Percentiles rank a stretch among this genome's conserved stretches.
These are phyloP conservation scores for Sebastes hopkinsi DNA, from an alignment of 2,797 vertebrate genomes.

Conservation along the genomic window DNA sequence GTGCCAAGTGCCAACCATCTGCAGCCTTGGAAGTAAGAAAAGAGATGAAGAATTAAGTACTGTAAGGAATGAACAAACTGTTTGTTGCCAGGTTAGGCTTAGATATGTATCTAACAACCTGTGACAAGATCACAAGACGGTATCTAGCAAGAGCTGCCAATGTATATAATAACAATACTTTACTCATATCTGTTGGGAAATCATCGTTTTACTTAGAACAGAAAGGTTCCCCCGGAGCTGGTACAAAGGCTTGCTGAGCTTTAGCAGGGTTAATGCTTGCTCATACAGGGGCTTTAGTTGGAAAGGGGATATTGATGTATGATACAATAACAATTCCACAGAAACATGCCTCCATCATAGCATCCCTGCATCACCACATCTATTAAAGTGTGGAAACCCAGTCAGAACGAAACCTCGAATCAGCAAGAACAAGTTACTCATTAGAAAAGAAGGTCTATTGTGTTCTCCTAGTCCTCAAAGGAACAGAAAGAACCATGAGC, in stretches of 20 bases:
- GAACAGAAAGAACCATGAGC: background rate
- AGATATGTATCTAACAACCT: constrained; percentile 1
- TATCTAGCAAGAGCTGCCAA: background rate
- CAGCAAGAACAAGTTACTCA: background rate
- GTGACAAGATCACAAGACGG: background rate
- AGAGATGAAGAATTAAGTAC: background rate
- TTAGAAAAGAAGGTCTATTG: background rate
- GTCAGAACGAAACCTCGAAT: background rate
- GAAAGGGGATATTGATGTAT: too few species aligned
- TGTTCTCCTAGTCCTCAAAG: background rate
- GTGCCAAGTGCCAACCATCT: constrained; percentile 55
- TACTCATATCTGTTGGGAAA: background rate
- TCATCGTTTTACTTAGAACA: background rate
- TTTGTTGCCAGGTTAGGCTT: background rate
- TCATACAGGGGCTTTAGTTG: background rate
- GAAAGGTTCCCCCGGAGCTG: background rate
- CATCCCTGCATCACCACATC: background rate
- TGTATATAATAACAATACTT: background rate
- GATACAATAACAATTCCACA: background rate
- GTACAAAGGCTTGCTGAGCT: background rate
- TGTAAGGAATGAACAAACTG: background rate
- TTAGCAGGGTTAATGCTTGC: background rate
- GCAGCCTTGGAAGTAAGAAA: constrained; percentile 34
- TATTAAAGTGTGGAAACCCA: background rate
- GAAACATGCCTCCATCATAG: background rate